Evolutionary conservation across 2,113 vertebrate genomes (phyloP).

Genomic region (Xenopus tropicalis): UCB_Xtro_10.0 CM004450.2:119030001-119030500

Average conservation of each 20-base stretch:
- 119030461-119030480: slow-evolving; percentile 19
- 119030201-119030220: too few species aligned
- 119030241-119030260: not conserved
- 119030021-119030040: too few species aligned
- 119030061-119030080: too few species aligned
- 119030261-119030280: not conserved
- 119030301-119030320: not conserved
- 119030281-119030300: not conserved
- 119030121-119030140: too few species aligned
- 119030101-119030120: too few species aligned
- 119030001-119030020: too few species aligned
- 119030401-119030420: not conserved
- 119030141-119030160: too few species aligned
- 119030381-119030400: not conserved
- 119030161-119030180: too few species aligned
- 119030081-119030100: too few species aligned
- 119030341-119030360: not conserved
- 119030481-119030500: slow-evolving; percentile 11
- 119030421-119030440: not conserved
- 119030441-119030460: slow-evolving; percentile 1
- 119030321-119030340: not conserved
- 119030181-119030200: too few species aligned
- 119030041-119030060: too few species aligned
- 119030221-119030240: too few species aligned
- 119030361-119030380: slow-evolving; percentile 26